Evolutionary conservation across 2,113 vertebrate genomes (phyloP), one percentile per base, ranked within the genome.

Genomic region (Phocoena sinus): DNA sequence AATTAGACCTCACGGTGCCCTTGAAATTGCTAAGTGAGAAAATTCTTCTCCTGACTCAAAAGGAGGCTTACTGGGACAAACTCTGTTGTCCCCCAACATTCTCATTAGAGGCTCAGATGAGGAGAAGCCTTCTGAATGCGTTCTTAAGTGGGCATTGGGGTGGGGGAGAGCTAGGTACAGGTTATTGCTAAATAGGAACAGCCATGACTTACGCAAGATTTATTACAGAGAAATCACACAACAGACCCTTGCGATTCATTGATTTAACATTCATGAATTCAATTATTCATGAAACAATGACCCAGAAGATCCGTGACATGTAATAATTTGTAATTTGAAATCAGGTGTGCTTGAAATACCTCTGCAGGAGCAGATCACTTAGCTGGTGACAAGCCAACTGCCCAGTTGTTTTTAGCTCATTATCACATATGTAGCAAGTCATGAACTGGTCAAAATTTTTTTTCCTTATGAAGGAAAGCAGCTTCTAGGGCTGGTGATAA

Each of bases 211-310:
- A 60, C 9, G 36, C 63, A 91, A 18, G 71, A 90, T 73, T 89
- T 58, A n/a, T 83, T 81, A 62, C 60, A 73, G 38, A 36, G 76
- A 96, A 83, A 80, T 21, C 23, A 73, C 79, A 74, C 53, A 63
- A 47, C 44, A 84, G 83, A 82, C 65, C 89, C 58, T 93, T 68
- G 18, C 9, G 25, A 44, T 87, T 92, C 91, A 88, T 77, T 71
- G 94, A 84, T 93, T 95, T 84, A 85, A 67, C 81, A 68, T 58
- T 94, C 65, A 63, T 12, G 0, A 81, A 79, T 81, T 97, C 81
- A 93, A 20, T 96, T 95, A 94, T 95, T 95, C 93, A 62, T 94
- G 85, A 93, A 80, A 96, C 76, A 82, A 38, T 94, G 95, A 95
- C 93, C 93, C 60, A 77, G 91, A 96, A 88, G 79, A 74, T 96